Evolutionary conservation across 2,113 vertebrate genomes (phyloP).

Genomic region (Probosciger aterrimus): DNA sequence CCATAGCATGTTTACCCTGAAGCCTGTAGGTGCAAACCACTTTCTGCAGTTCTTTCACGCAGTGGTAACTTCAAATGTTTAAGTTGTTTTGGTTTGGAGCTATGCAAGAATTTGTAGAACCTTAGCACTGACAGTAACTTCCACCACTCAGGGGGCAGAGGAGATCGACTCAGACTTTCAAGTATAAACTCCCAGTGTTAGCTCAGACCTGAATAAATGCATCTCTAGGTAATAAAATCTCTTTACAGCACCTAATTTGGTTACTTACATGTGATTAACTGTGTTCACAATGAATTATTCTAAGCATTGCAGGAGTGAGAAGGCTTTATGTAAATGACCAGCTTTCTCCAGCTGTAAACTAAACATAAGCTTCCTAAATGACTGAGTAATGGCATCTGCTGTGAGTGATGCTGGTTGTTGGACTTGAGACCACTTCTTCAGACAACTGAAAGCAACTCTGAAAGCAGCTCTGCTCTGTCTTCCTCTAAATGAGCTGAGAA

Average conservation of each 20-base stretch:
- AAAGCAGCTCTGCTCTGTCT: neutral
- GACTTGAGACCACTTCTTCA: neutral
- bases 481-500: neutral
- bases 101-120: neutral
- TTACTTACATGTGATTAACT: slow-evolving; percentile 29
- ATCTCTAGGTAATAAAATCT: slow-evolving; percentile 47
- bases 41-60: neutral
- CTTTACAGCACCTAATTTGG: slow-evolving; percentile 20
- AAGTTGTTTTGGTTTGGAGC: neutral
- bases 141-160: neutral
- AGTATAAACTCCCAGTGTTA: neutral
- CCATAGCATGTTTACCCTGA: neutral
- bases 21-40: neutral
- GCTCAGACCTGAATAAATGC: slow-evolving; percentile 14
- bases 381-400: neutral
- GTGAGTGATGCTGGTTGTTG: neutral
- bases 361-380: neutral
- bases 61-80: neutral
- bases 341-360: neutral
- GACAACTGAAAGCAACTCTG: neutral
- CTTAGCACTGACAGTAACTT: neutral
- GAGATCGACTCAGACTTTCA: neutral
- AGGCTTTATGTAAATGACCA: neutral
- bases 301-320: neutral
- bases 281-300: slow-evolving; percentile 36